Conservation (phyloP, 2,797 vertebrate genomes). For the Lepus townsendii region DNA sequence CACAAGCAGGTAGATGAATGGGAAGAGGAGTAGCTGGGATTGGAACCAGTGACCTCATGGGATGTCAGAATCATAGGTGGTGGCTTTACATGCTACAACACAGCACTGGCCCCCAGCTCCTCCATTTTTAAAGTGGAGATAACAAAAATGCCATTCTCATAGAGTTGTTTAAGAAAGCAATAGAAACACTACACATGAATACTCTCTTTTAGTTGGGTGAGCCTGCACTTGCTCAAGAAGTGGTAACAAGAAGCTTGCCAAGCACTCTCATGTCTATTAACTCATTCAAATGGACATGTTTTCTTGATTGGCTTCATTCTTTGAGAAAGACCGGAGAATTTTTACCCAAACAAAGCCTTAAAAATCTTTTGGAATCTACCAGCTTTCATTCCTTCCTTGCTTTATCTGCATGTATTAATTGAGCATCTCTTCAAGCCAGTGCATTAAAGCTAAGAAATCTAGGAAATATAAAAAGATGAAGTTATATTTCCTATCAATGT, state of each 20-base stretch:
- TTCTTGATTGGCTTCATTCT: not conserved
- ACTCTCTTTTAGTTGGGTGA: not conserved
- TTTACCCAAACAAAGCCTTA: conserved; percentile 33
- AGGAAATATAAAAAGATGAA: conserved; percentile 9
- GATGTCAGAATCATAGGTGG: no score
- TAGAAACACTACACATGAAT: not conserved
- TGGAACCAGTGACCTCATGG: no score
- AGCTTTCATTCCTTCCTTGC: conserved; percentile 10
- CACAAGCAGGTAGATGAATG: no score
- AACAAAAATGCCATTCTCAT: not conserved
- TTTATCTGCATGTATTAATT: not conserved
- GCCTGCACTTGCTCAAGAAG: not conserved
- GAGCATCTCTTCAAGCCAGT: not conserved
- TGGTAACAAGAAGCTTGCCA: not conserved
- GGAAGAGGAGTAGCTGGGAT: no score
- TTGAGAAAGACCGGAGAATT: not conserved
- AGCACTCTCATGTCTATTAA: not conserved
- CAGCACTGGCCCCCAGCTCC: no score
- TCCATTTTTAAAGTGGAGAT: not conserved
- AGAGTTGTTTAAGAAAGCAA: not conserved
- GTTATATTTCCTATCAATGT: not conserved
- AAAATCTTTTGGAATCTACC: not conserved
- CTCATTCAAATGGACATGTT: not conserved
- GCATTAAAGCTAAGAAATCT: not conserved
- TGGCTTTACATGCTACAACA: no score